Evolutionary conservation across 2,888 invertebrate genomes (phyloP).

Genomic region (Corythucha ciliata): DNA sequence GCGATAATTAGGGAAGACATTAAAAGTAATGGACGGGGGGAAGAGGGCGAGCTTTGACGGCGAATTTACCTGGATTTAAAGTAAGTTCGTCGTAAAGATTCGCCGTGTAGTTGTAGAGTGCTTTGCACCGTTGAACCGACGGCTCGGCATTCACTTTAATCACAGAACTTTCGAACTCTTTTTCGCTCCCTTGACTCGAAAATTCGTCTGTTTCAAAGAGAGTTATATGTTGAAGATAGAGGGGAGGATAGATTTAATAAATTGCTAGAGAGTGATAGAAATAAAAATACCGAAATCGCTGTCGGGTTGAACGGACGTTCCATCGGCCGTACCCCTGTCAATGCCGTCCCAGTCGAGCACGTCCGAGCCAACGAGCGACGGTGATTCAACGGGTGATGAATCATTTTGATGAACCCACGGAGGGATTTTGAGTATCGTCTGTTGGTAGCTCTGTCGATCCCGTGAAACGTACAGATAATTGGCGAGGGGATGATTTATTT

Average conservation of each 20-base stretch:
- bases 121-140: conserved; percentile 57
- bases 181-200: conserved; percentile 60
- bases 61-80: conserved; percentile 52
- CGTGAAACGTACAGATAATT: conserved; percentile 78
- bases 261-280: no score
- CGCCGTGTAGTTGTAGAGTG: conserved; percentile 78
- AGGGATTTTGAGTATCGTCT: conserved; percentile 61
- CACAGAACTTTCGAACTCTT: no score
- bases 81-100: conserved; percentile 79
- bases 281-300: conserved; percentile 74
- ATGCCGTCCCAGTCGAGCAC: conserved; percentile 59
- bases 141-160: conserved; percentile 39
- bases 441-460: conserved; percentile 82
- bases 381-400: conserved; percentile 43
- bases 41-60: neutral
- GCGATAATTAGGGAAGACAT: conserved; percentile 8
- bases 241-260: no score
- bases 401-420: conserved; percentile 61
- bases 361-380: conserved; percentile 42
- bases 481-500: conserved; percentile 69
- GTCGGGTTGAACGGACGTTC: conserved; percentile 76
- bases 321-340: conserved; percentile 69
- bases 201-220: conserved; percentile 57
- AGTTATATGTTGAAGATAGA: neutral
- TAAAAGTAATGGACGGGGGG: conserved; percentile 7